Conservation (phyloP, 2,888 invertebrate species). For the Drosophila conformis region DNA sequence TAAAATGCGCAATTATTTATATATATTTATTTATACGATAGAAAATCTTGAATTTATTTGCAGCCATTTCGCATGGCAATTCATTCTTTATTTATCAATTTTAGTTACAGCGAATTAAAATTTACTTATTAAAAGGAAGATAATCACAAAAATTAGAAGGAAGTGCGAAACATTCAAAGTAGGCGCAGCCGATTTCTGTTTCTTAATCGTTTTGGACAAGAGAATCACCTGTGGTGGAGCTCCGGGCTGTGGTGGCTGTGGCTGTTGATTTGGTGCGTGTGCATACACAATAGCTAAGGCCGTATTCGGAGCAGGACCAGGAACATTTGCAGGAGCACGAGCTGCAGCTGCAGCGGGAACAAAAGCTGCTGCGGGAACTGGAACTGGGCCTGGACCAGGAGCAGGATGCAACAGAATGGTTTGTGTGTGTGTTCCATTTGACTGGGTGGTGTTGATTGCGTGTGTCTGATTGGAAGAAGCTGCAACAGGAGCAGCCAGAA, state of each 20-base stretch:
- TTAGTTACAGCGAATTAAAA: not conserved
- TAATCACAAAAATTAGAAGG: slow-evolving; percentile 21
- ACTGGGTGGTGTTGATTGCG: not conserved
- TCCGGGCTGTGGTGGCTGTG: slow-evolving; percentile 7
- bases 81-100: not conserved
- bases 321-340: slow-evolving; percentile 1
- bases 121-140: slow-evolving; percentile 28
- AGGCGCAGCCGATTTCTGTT: slow-evolving; percentile 35
- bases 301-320: slow-evolving; percentile 1
- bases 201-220: slow-evolving; percentile 43
- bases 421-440: slow-evolving; percentile 24
- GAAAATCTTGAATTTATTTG: not conserved
- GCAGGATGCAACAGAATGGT: slow-evolving; percentile 1
- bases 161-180: slow-evolving; percentile 24
- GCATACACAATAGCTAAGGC: slow-evolving; percentile 21
- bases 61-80: too few relatives aligned
- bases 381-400: not conserved
- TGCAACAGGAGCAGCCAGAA: not conserved
- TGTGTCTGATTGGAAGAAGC: slow-evolving; percentile 5
- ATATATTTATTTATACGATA: not conserved
- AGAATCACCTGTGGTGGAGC: slow-evolving; percentile 38
- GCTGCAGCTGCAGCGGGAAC: not conserved
- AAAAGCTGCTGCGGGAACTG: slow-evolving; percentile 7
- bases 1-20: not conserved
- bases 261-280: slow-evolving; percentile 7